Conservation (phyloP, 1,140 invertebrate genomes). For the Pseudomyrmex cubaensis region DNA sequence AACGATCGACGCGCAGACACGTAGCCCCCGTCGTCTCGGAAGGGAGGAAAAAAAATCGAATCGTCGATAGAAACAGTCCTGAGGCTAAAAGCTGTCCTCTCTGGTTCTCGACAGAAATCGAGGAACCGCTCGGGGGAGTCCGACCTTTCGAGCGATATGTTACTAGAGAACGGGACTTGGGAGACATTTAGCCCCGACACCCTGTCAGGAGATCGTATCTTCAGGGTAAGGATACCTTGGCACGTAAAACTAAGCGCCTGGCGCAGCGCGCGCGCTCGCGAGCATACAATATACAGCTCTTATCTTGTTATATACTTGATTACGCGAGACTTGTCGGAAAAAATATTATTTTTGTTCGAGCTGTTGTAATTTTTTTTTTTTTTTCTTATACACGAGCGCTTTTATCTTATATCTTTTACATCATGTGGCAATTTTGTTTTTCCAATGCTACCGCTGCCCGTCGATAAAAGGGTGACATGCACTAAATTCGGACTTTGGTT, state of each 20-base stretch:
- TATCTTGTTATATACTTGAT: constrained; percentile 32
- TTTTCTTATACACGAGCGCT: constrained; percentile 40
- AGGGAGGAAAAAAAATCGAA: constrained; percentile 21
- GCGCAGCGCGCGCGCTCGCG: constrained; percentile 28
- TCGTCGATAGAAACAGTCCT: constrained; percentile 47
- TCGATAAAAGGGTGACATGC: constrained; percentile 31
- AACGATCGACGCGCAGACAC: constrained; percentile 32
- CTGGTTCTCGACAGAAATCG: constrained; percentile 85
- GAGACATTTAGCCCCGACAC: constrained; percentile 86
- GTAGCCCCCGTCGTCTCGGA: neutral
- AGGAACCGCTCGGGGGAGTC: constrained; percentile 84
- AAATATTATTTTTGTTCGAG: constrained; percentile 46
- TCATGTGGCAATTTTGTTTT: constrained; percentile 18
- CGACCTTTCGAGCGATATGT: constrained; percentile 85
- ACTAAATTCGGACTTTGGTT: constrained; percentile 26
- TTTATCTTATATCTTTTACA: constrained; percentile 41
- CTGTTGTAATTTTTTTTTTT: constrained; percentile 55
- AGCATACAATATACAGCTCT: constrained; percentile 36
- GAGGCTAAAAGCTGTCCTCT: constrained; percentile 78
- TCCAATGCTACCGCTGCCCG: constrained; percentile 29
- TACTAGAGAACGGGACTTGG: constrained; percentile 88
- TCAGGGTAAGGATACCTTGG: constrained; percentile 84
- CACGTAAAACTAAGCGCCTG: constrained; percentile 66
- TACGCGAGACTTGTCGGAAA: constrained; percentile 56
- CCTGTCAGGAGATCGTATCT: constrained; percentile 85